phyloP scores from a whole-genome alignment of 2,797 vertebrate genomes.

The Rhynchotus rufescens region DNA sequence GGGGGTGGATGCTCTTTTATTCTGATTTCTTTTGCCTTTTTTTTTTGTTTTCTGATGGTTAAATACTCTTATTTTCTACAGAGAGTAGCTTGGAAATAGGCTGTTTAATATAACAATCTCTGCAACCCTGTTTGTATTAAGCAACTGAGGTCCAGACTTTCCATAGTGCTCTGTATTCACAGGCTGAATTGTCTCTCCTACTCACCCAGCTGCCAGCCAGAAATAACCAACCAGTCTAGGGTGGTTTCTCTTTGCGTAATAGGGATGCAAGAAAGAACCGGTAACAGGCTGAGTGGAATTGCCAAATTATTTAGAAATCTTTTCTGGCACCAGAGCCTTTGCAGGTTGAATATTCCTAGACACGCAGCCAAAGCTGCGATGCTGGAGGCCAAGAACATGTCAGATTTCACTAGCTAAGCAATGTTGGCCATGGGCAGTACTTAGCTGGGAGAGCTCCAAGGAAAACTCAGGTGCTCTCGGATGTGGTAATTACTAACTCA shows the following conservation, averaged over 20 bases:
- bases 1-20: neutral
- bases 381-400: conserved; percentile 62
- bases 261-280: neutral
- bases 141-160: neutral
- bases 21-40: conserved; percentile 20
- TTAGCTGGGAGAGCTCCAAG: conserved; percentile 55
- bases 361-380: neutral
- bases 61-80: neutral
- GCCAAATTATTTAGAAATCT: conserved; percentile 66
- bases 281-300: neutral
- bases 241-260: neutral
- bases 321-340: conserved; percentile 54
- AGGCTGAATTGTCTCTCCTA: neutral
- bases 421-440: conserved; percentile 9
- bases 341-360: conserved; percentile 58
- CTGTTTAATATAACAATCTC: neutral
- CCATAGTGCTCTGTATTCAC: neutral
- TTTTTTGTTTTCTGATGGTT: conserved; percentile 7
- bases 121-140: neutral
- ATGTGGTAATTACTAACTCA: conserved; percentile 53
- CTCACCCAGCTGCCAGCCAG: neutral
- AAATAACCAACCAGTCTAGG: conserved; percentile 14
- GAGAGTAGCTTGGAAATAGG: neutral
- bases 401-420: conserved; percentile 68
- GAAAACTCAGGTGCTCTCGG: conserved; percentile 69